Evolutionary conservation across 1,140 invertebrate species (phyloP), one percentile per base, ranked within the genome.

Genomic region (Drosophila kikkawai): DNA sequence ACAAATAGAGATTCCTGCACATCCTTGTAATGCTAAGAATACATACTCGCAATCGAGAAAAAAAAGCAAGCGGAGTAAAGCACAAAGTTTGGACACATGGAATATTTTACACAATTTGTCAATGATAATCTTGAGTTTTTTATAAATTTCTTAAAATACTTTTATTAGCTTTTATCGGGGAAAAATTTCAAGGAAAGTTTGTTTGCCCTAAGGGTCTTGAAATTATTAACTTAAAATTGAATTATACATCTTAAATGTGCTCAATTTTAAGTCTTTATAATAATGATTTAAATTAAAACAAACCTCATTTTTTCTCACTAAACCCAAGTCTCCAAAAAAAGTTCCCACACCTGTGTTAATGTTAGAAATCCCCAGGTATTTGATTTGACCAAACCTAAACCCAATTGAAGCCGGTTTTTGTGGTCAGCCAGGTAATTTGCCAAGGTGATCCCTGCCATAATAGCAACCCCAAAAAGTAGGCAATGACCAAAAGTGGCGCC

Each of bases 401-500:
- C 44, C 36, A 29, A 45, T 66, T 32, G 15, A 37, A 67, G 37
- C 63, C 39, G 26, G 37, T 15, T 51, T 67, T 32, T 68, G 64
- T 17, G 67, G 67, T 36, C 17, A 39, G 39, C 17, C 41, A 56
- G 39, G 39, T 51, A 61, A 67, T 29, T 53, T 53, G 17, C 44
- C 44, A 45, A 45, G 44, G 44, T 22, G 63, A 70, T 70, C 39
- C 64, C 63, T 37, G 67, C 37, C 63, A 70, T 68, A 68, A 68
- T 9, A 55, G 22, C 44, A 15, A 22, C 32, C 36, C 69, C n/a
- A 37, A 68, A 68, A 68, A 51, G 47, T 55, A 34, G 61, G 66
- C 66, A 44, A 67, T 44, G 61, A 17, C 63, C 63, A 51, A 69
- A 53, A 67, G 66, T 68, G 64, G 63, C 39, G 47, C 67, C 63